Conservation (phyloP, 2,888 invertebrate species). For the Chaitophorus viminalis region DNA sequence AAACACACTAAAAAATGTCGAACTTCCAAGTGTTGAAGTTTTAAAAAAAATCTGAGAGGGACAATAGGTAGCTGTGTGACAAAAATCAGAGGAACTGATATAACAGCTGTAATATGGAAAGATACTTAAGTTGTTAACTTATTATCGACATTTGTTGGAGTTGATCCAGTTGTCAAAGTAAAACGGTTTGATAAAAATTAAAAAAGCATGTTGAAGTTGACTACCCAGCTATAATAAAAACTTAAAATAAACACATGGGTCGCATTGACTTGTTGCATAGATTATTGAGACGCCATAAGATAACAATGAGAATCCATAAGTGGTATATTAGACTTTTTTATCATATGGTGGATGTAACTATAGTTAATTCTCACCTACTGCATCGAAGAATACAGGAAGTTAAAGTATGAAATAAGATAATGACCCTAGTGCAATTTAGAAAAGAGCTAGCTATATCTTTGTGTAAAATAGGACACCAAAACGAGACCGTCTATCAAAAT, state of each 20-base stretch:
- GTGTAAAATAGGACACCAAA: not conserved
- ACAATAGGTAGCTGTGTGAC: not conserved
- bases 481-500: not conserved
- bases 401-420: no score
- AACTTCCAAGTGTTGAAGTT: not conserved
- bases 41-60: not conserved
- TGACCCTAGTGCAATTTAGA: not conserved
- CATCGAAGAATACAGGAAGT: no score
- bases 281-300: not conserved
- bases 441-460: not conserved
- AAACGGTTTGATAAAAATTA: not conserved
- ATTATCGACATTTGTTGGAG: not conserved
- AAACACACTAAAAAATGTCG: conserved; percentile 3
- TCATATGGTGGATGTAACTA: no score
- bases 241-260: not conserved
- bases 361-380: no score
- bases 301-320: not conserved
- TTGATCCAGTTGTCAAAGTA: not conserved
- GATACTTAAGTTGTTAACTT: not conserved
- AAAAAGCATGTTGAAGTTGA: not conserved
- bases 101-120: not conserved
- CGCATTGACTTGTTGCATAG: not conserved
- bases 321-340: no score
- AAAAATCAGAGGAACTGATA: not conserved
- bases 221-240: not conserved